Percentiles rank a stretch among this genome's conserved stretches.
Evolutionary conservation across 2,113 vertebrate genomes (phyloP).

Genomic region (Panurus biarmicus): DNA sequence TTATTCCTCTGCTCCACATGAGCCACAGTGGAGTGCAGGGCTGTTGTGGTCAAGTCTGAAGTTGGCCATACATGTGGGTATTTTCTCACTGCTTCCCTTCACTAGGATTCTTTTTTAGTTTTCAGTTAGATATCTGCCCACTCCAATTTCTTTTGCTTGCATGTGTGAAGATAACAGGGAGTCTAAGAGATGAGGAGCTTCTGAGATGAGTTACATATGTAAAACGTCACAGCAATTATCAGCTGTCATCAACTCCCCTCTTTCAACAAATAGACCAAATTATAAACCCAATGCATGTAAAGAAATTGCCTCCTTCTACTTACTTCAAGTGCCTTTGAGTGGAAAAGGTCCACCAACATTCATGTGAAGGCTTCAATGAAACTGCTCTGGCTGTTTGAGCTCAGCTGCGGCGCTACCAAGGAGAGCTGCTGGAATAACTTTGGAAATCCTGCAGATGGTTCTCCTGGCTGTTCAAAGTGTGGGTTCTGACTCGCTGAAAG

Average conservation of each 20-base stretch:
- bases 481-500: neutral
- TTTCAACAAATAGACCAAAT: neutral
- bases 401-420: neutral
- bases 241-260: neutral
- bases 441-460: neutral
- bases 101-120: neutral
- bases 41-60: neutral
- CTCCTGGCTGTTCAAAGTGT: neutral
- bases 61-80: neutral
- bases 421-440: neutral
- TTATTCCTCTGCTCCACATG: neutral
- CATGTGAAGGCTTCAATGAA: neutral
- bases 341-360: neutral
- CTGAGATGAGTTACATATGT: neutral
- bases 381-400: neutral
- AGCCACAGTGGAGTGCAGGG: neutral
- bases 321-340: neutral
- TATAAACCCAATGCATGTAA: neutral
- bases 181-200: neutral
- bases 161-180: neutral
- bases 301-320: neutral
- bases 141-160: neutral
- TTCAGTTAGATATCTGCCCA: neutral
- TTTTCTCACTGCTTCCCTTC: neutral
- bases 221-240: neutral